Base-by-base conservation (phyloP, 2,797 vertebrate species). In the Sebastiscus tertius region DNA sequence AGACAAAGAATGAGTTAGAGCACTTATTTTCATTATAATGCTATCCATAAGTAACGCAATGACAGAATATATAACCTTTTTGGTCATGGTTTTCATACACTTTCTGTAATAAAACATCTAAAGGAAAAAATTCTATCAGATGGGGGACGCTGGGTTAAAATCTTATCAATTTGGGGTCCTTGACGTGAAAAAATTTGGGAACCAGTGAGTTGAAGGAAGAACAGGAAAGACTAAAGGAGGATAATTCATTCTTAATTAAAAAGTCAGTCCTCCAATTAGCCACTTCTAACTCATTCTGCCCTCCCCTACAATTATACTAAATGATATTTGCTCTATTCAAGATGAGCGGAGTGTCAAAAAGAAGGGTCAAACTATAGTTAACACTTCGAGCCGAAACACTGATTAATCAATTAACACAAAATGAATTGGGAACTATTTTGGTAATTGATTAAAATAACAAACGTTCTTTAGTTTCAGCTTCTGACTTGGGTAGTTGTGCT, bases 1-100 rank as follows among this genome's bases (percentile, higher is more conserved):
- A 62, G 20, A 67, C 2, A 75, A 58, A 73, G 22, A 70, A 27
- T 0, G 29, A 61, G 29, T 83, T 65, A 86, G 54, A 26, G 39
- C 0, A 2, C 8, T 46, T 18, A 46, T 46, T 46, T 46, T 46
- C 42, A 46, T 18, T 46, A 46, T 46, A 18, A 46, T 18, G 16
- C 42, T 46, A 46, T 46, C 0, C 42, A 46, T 46, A 46, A 46
- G 42, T 46, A 46, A 18, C 16, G 1, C 16, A 18, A 46, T 46
- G 42, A 46, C 42, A 46, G 42, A 46, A 46, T 46, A 18, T 46
- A 46, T 46, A 16, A 46, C 42, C 16, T 8, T 46, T 46, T 18
- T 46, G 42, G 42, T 46, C 0, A 46, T 46, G 42, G 42, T 6
- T 46, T 46, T 46, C 42, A 46, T 46, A 18, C 42, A 18, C 7